Base-by-base conservation (phyloP, 2,113 vertebrate genomes). In the Notiomystis cincta region DNA sequence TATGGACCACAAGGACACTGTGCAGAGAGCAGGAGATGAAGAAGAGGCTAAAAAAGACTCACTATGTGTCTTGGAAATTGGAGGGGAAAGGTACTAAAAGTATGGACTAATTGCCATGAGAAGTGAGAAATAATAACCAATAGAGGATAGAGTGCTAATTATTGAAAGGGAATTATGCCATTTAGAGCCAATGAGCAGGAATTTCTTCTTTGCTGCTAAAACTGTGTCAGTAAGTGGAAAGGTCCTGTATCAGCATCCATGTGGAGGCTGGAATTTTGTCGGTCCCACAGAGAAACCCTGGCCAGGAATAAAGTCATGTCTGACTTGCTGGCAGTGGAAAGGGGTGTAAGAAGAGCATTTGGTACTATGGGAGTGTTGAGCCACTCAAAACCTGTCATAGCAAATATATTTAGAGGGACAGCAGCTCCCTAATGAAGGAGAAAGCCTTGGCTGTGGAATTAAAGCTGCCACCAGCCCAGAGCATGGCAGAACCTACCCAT, bases 171-270 rank as follows among this genome's bases (percentile, higher is more conserved):
- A 58, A 58, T 51, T 1, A 21, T 7, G 28, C 45, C 9, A 45
- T 24, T 73, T 51, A 38, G 51, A 45, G 21, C 19, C 38, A 51
- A n/a, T n/a, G 45, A 38, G 9, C 12, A 5, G 1, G 4, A 20
- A 50, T 33, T 16, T 37, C 22, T 50, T 37, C 6, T 21, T 24
- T 42, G 14, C 38, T 58, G 10, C 33, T 45, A 16, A 10, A 33
- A 38, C n/a, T 10, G 18, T 10, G 7, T 20, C 6, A 65, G 44
- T 3, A 20, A 57, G 33, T 20, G 44, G 4, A 7, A 3, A 44
- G 20, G 51, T 13, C 65, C 8, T 28, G 22, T 23, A 12, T 6
- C 31, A 9, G 28, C 1, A 1, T 13, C 38, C 1, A 0, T 38
- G 82, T 18, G 45, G 61, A 50, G 53, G 48, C 47, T 0, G 1